Evolutionary conservation across 2,888 invertebrate genomes (phyloP).

Genomic region (Neoscelio sp.): DNA sequence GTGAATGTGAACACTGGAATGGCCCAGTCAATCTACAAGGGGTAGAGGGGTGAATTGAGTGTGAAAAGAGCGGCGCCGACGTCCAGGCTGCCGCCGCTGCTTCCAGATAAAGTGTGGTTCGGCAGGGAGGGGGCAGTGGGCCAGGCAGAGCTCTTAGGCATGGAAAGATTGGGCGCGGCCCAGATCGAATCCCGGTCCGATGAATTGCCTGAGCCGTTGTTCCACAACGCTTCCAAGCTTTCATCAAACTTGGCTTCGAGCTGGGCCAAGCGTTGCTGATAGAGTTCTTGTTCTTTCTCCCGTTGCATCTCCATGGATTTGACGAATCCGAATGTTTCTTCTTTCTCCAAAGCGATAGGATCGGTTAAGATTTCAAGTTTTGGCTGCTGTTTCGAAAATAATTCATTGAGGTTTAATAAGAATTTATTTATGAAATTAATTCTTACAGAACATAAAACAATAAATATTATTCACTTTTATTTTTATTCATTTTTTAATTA

Average conservation of each 20-base stretch:
- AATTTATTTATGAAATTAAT: no score
- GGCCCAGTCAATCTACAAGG: slow-evolving; percentile 81
- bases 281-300: slow-evolving; percentile 77
- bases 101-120: slow-evolving; percentile 25
- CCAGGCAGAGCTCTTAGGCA: slow-evolving; percentile 81
- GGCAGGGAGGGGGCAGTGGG: slow-evolving; percentile 75
- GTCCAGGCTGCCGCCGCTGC: slow-evolving; percentile 46
- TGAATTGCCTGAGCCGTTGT: slow-evolving; percentile 83
- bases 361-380: slow-evolving; percentile 55
- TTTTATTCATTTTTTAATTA: no score
- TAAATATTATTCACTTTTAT: no score
- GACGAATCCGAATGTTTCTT: slow-evolving; percentile 79
- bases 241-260: slow-evolving; percentile 88
- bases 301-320: slow-evolving; percentile 81
- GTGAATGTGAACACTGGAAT: no score
- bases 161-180: slow-evolving; percentile 81
- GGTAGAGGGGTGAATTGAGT: slow-evolving; percentile 75
- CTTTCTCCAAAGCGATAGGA: slow-evolving; percentile 71
- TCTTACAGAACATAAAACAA: no score
- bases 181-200: slow-evolving; percentile 81
- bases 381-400: slow-evolving; percentile 41
- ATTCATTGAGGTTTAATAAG: no score
- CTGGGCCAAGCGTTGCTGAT: slow-evolving; percentile 85
- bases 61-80: slow-evolving; percentile 73
- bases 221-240: slow-evolving; percentile 88